phyloP scores from a whole-genome alignment of 2,797 vertebrate species.

The Siniperca obscura region DNA sequence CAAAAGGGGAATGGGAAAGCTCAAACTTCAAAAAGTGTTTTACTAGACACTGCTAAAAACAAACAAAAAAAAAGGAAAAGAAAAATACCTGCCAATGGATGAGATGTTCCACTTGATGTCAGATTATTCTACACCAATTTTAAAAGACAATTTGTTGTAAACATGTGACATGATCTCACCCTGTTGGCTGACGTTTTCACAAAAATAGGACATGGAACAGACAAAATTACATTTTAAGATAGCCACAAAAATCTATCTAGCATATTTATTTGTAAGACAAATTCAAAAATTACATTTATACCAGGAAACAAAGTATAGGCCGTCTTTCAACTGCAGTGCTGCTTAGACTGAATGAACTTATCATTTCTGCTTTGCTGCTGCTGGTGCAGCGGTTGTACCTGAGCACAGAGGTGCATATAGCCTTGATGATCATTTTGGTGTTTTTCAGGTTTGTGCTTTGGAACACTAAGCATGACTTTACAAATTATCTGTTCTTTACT shows the following conservation, averaged over 20 bases:
- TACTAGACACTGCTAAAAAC: background rate
- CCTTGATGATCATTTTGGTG: no score
- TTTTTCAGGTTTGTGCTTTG: background rate
- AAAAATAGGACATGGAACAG: background rate
- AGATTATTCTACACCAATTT: background rate
- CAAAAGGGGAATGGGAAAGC: background rate
- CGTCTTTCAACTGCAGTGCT: slow-evolving; percentile 3
- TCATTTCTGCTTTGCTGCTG: background rate
- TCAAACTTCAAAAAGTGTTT: background rate
- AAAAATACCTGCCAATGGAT: background rate
- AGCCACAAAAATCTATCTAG: no score
- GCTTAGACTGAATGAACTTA: background rate
- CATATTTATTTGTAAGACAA: background rate
- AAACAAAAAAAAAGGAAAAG: background rate
- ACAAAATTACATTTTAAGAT: background rate
- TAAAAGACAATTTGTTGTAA: background rate
- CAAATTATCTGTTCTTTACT: background rate
- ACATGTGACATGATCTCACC: background rate
- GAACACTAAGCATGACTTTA: background rate
- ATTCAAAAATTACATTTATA: background rate
- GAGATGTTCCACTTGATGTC: background rate
- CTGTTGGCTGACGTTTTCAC: background rate
- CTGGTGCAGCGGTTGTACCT: slow-evolving; percentile 5
- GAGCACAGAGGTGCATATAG: background rate
- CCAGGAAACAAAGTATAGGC: background rate